phyloP scores from a whole-genome alignment of 2,888 invertebrate genomes.

The Chrysotoxum bicinctum region DNA sequence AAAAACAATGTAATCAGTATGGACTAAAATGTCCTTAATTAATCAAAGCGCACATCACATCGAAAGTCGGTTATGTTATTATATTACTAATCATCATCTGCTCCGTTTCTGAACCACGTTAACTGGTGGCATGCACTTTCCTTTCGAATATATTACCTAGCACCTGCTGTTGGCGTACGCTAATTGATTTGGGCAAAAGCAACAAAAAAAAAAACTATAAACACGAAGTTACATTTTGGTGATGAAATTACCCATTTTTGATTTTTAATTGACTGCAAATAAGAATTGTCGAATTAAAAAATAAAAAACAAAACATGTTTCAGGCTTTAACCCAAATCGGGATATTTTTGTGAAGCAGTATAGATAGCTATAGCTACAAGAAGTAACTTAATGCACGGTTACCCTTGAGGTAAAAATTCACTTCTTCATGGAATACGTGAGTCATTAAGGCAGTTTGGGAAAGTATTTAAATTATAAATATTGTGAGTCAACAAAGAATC shows the following conservation, averaged over 20 bases:
- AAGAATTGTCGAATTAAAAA: constrained; percentile 32
- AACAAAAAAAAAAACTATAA: neutral
- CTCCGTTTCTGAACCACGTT: constrained; percentile 12
- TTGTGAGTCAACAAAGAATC: constrained; percentile 59
- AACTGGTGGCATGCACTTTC: constrained; percentile 30
- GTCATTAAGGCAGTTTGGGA: constrained; percentile 59
- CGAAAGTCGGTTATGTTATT: neutral
- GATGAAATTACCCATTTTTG: constrained; percentile 60
- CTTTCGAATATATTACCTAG: constrained; percentile 21
- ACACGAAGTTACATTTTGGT: constrained; percentile 35
- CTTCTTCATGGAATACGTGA: constrained; percentile 24
- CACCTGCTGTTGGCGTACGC: constrained; percentile 68
- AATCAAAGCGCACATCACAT: constrained; percentile 40
- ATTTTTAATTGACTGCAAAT: constrained; percentile 62
- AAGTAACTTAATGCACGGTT: constrained; percentile 44
- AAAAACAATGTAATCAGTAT: neutral
- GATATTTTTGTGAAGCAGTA: neutral
- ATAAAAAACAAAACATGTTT: constrained; percentile 24
- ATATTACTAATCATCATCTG: constrained; percentile 51
- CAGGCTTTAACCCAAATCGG: neutral
- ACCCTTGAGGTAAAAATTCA: constrained; percentile 31
- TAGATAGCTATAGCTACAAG: no score
- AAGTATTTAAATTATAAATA: constrained; percentile 28
- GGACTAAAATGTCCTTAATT: constrained; percentile 51
- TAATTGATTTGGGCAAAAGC: constrained; percentile 45